A percentile compares a stretch with the other conserved stretches of the same genome.
These are phyloP conservation scores for Axea sp. DNA, from an alignment of 2,888 invertebrate species.

Conservation along the genomic window DNA sequence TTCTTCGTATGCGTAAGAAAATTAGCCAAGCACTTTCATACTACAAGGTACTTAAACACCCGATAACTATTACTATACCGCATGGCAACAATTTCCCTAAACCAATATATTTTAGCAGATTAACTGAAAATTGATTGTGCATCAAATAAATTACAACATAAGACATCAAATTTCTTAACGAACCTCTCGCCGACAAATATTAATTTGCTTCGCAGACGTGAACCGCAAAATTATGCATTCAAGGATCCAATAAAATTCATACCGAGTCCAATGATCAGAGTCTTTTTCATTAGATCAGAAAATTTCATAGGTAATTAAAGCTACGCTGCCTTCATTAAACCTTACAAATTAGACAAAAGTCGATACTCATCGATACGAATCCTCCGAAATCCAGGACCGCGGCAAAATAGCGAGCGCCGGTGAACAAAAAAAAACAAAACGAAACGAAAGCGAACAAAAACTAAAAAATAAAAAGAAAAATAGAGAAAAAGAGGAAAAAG, in stretches of 20 bases:
- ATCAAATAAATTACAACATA: constrained; percentile 33
- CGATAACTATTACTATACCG: constrained; percentile 26
- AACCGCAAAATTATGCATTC: constrained; percentile 8
- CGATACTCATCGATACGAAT: constrained; percentile 53
- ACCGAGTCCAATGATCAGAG: constrained; percentile 8
- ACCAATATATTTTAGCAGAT: constrained; percentile 35
- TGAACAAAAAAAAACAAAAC: constrained; percentile 20
- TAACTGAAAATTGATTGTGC: constrained; percentile 42
- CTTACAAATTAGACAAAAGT: constrained; percentile 56
- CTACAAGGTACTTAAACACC: constrained; percentile 33
- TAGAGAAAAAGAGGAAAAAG: constrained; percentile 66
- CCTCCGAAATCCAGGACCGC: constrained; percentile 21
- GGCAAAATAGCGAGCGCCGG: constrained; percentile 38
- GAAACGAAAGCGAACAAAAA: constrained; percentile 52
- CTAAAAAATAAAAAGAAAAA: constrained; percentile 31
- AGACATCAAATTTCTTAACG: constrained; percentile 35
- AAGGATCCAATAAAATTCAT: constrained; percentile 25
- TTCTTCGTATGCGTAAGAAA: constrained; percentile 25
- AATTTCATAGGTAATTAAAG: constrained; percentile 55
- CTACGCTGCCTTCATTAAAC: constrained; percentile 42
- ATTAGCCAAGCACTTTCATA: constrained; percentile 37
- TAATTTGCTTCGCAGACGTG: constrained; percentile 16
- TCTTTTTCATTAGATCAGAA: constrained; percentile 45
- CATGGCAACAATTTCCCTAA: constrained; percentile 29
- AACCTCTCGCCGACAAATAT: neutral